A percentile compares a stretch with the other conserved stretches of the same genome.
phyloP scores from a whole-genome alignment of 2,888 invertebrate species.

The Caenorhabditis zanzibari region DNA sequence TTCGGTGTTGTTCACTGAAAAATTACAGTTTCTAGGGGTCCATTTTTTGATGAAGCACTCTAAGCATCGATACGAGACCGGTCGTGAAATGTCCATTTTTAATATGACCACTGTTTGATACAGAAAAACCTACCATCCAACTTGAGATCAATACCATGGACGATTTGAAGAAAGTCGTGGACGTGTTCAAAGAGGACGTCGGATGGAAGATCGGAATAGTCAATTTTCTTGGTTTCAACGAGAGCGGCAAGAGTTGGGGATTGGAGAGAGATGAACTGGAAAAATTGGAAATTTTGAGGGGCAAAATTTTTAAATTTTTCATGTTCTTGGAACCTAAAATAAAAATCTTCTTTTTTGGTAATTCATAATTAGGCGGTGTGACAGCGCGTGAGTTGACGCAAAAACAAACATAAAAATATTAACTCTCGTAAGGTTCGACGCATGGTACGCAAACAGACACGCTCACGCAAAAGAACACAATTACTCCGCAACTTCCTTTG shows the following conservation, averaged over 20 bases:
- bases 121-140: conserved; percentile 16
- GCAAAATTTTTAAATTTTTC: no score
- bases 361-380: no score
- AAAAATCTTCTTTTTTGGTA: no score
- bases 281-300: background rate
- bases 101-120: no score
- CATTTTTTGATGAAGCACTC: background rate
- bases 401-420: no score
- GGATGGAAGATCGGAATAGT: background rate
- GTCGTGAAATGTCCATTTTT: no score
- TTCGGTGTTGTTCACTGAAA: background rate
- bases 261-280: conserved; percentile 26
- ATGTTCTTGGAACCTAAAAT: no score
- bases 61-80: background rate
- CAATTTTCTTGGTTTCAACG: conserved; percentile 3
- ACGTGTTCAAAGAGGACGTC: background rate
- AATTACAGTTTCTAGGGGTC: background rate
- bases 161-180: conserved; percentile 21
- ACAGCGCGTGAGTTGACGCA: no score
- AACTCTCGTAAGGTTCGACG: no score
- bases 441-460: no score
- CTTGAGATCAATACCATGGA: conserved; percentile 21
- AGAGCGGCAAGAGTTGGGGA: background rate
- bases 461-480: no score
- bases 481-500: no score